A percentile compares a stretch with the other conserved stretches of the same genome.
These are phyloP conservation scores for Yasuhikotakia modesta DNA, from an alignment of 2,797 vertebrate species.

Conservation along the genomic window DNA sequence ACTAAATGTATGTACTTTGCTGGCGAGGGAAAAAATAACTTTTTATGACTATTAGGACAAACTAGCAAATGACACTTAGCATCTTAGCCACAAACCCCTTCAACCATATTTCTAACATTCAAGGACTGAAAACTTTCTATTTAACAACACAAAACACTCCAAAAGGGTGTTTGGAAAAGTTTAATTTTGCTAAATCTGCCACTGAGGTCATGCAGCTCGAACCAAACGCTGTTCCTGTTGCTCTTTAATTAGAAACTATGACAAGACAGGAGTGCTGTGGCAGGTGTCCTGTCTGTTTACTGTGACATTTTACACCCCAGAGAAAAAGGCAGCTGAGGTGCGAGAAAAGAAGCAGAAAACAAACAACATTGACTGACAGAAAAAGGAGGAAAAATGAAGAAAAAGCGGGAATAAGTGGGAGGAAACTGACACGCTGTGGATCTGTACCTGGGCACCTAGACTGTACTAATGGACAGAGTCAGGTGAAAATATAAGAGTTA, in stretches of 20 bases:
- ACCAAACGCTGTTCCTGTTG: neutral
- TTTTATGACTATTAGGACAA: neutral
- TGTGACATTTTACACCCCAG: neutral
- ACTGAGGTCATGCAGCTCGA: neutral
- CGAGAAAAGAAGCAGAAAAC: neutral
- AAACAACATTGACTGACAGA: conserved; percentile 9
- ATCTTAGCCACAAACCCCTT: no score
- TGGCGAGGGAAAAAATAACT: neutral
- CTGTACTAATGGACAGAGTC: conserved; percentile 68
- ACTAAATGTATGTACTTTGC: neutral
- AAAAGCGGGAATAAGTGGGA: neutral
- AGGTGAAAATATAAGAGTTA: conserved; percentile 73
- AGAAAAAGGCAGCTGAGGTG: neutral
- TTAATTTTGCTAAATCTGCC: neutral
- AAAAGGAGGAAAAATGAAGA: neutral
- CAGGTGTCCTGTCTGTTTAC: conserved; percentile 15
- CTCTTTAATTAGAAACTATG: conserved; percentile 31
- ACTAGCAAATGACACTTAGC: no score
- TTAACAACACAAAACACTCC: neutral
- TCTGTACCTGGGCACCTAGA: conserved; percentile 48
- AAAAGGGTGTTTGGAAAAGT: neutral
- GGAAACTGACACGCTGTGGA: neutral
- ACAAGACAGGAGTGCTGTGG: conserved; percentile 9
- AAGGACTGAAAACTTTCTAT: no score
- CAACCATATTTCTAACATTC: no score